A percentile compares a stretch with the other conserved stretches of the same genome.
phyloP scores from a whole-genome alignment of 1,140 invertebrate genomes.

The Charaxes varanes region DNA sequence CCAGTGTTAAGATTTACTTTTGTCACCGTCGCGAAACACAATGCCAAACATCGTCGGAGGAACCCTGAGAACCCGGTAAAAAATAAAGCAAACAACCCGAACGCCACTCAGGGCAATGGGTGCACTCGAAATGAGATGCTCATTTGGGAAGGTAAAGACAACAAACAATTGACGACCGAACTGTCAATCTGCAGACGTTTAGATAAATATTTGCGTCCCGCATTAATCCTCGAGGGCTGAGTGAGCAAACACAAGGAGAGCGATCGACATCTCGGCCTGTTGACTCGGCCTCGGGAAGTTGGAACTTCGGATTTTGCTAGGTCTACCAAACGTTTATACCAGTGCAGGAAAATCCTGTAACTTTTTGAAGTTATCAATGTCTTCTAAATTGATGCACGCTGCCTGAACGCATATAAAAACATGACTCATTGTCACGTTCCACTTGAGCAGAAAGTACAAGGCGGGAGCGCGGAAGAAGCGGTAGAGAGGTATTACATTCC shows the following conservation, averaged over 20 bases:
- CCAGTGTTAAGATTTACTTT: constrained; percentile 28
- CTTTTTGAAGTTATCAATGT: no score
- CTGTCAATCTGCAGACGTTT: constrained; percentile 71
- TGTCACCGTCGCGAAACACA: constrained; percentile 27
- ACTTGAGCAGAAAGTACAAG: no score
- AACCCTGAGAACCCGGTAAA: constrained; percentile 19
- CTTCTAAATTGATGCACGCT: no score
- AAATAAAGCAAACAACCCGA: constrained; percentile 36
- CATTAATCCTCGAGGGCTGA: constrained; percentile 66
- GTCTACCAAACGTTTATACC: no score
- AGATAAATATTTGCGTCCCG: constrained; percentile 70
- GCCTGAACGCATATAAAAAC: no score
- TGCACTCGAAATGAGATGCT: constrained; percentile 67
- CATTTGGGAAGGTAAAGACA: constrained; percentile 69
- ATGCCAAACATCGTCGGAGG: constrained; percentile 22
- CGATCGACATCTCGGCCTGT: constrained; percentile 60
- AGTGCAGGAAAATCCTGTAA: no score
- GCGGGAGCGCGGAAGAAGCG: no score
- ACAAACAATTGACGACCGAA: constrained; percentile 71
- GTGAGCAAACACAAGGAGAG: constrained; percentile 48
- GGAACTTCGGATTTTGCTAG: no score
- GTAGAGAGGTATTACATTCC: no score
- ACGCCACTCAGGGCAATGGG: constrained; percentile 68
- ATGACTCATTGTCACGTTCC: no score
- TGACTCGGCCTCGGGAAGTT: constrained; percentile 39